These are phyloP conservation scores for Sparus aurata DNA, from an alignment of 2,797 vertebrate genomes.

Conservation along the genomic window DNA sequence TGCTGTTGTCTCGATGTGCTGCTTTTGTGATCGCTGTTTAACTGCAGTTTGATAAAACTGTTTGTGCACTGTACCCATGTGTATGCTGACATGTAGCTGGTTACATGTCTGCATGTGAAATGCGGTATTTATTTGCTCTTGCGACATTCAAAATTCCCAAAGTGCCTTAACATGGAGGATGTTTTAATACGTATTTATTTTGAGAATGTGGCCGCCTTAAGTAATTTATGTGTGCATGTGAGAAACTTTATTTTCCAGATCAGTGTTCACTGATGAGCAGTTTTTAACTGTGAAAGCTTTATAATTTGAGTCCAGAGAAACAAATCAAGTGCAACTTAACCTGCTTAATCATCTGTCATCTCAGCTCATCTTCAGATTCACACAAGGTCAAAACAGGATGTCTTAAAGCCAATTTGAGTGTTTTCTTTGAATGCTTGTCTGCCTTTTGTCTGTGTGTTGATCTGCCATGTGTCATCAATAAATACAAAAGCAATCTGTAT, in stretches of 20 bases:
- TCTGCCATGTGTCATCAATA: conserved; percentile 11
- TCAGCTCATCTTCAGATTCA: neutral
- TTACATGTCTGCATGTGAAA: conserved; percentile 10
- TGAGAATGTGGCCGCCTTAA: neutral
- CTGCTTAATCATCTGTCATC: neutral
- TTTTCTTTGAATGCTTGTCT: conserved; percentile 9
- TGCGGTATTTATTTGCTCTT: conserved; percentile 32
- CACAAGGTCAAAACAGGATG: neutral
- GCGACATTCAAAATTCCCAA: conserved; percentile 12
- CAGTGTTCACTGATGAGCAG: neutral
- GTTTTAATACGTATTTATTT: conserved; percentile 39
- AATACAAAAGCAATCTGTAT: conserved; percentile 1
- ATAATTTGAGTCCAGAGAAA: conserved; percentile 7
- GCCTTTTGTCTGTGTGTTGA: neutral
- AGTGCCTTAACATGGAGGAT: conserved; percentile 19
- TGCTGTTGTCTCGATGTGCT: conserved; percentile 3
- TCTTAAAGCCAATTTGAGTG: neutral
- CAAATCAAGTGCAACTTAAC: neutral
- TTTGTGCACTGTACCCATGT: neutral
- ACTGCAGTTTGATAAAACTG: neutral
- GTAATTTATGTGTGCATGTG: neutral
- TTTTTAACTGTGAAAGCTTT: conserved; percentile 20
- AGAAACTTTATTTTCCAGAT: neutral
- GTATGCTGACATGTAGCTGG: neutral
- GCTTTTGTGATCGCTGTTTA: neutral